These are phyloP conservation scores for Hylia prasina DNA, from an alignment of 2,113 vertebrate species.

Conservation along the genomic window DNA sequence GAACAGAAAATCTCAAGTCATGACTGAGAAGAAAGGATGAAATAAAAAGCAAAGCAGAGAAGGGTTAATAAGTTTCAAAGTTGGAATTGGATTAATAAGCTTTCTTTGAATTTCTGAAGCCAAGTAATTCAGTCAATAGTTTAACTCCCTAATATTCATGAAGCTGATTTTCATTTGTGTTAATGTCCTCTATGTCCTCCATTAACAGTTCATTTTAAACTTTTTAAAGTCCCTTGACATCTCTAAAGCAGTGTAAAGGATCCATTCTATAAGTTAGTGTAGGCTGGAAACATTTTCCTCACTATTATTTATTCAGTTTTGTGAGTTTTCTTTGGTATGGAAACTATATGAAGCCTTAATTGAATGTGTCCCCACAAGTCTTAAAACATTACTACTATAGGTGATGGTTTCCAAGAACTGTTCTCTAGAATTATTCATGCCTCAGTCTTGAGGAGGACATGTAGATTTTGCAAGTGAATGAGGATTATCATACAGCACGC, in stretches of 20 bases:
- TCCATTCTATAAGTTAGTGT: not conserved
- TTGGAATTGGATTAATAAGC: not conserved
- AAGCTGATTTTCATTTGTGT: not conserved
- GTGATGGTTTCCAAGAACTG: not conserved
- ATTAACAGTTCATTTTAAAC: slow-evolving; percentile 15
- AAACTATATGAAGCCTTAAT: slow-evolving; percentile 11
- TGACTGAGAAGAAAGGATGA: not conserved
- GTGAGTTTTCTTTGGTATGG: not conserved
- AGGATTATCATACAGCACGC: not conserved
- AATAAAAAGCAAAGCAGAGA: not conserved
- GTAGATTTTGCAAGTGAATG: not conserved
- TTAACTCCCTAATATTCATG: not conserved
- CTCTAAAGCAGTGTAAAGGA: not conserved
- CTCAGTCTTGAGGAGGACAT: not conserved
- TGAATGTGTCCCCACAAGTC: slow-evolving; percentile 9
- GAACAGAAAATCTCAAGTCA: not conserved
- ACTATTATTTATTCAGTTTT: slow-evolving; percentile 12
- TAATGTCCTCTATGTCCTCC: not conserved
- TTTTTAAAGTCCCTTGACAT: not conserved
- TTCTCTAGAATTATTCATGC: not conserved
- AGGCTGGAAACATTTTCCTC: not conserved
- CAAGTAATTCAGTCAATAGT: not conserved
- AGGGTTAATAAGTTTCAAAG: not conserved
- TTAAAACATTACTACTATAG: not conserved
- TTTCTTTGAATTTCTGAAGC: not conserved